phyloP scores from a whole-genome alignment of 2,113 vertebrate species.

The Actenoides hombroni region DNA sequence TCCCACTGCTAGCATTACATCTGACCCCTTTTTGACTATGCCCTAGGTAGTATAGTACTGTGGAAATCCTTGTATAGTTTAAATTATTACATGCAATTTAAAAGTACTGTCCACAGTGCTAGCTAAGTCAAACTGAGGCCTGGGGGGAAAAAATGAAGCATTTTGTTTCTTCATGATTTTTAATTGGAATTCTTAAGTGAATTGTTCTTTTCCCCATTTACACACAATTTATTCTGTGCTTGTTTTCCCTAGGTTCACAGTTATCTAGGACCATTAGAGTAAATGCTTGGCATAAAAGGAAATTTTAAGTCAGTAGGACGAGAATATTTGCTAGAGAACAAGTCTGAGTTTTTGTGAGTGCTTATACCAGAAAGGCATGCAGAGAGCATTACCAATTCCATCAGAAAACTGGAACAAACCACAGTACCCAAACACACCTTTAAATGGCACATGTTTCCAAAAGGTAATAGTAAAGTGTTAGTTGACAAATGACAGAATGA shows the following conservation, averaged over 20 bases:
- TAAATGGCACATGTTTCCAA: neutral
- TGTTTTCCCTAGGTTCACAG: neutral
- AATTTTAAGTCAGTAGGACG: neutral
- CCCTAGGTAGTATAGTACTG: too few species aligned
- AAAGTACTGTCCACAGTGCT: neutral
- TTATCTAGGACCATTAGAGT: neutral
- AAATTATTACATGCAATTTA: neutral
- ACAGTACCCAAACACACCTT: neutral
- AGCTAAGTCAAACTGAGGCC: neutral
- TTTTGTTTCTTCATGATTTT: neutral
- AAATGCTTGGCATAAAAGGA: neutral
- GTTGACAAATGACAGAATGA: conserved; percentile 15
- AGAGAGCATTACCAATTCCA: neutral
- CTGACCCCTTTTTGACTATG: neutral
- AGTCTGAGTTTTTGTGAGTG: neutral
- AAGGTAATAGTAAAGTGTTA: neutral
- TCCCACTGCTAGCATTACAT: neutral
- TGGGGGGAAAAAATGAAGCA: accelerated
- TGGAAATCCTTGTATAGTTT: neutral
- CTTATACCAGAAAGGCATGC: neutral
- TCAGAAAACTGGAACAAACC: neutral
- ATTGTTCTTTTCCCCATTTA: neutral
- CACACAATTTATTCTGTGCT: neutral
- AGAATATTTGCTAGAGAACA: neutral
- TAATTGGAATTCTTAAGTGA: neutral